Evolutionary conservation across 2,888 invertebrate genomes (phyloP).

Genomic region (Coenonympha arcania): DNA sequence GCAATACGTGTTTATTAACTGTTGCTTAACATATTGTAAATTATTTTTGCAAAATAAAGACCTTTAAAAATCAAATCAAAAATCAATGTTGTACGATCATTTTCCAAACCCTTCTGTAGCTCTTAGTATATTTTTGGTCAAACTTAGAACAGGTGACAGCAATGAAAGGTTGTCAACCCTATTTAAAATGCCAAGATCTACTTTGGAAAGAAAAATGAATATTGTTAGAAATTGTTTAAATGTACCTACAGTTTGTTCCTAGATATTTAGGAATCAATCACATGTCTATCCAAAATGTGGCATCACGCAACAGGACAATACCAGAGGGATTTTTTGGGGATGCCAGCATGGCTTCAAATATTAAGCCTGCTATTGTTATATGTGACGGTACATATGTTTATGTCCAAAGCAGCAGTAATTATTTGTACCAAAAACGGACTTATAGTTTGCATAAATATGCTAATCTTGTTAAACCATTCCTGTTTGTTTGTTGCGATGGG

Average conservation of each 20-base stretch:
- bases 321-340: conserved; percentile 7
- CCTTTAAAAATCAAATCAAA: too few species aligned
- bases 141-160: conserved; percentile 20
- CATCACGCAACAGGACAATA: conserved; percentile 11
- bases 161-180: conserved; percentile 13
- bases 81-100: background rate
- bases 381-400: conserved; percentile 11
- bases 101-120: conserved; percentile 19
- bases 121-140: conserved; percentile 19
- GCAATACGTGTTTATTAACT: too few species aligned
- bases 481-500: conserved; percentile 13
- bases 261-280: conserved; percentile 7
- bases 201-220: conserved; percentile 10
- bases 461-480: conserved; percentile 10
- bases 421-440: background rate
- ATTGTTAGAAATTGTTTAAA: conserved; percentile 9
- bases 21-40: too few species aligned
- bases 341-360: background rate
- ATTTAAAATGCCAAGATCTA: conserved; percentile 7
- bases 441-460: conserved; percentile 7
- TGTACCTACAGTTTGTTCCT: background rate
- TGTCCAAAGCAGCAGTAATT: conserved; percentile 4
- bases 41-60: too few species aligned
- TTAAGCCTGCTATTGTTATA: conserved; percentile 10
- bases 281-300: conserved; percentile 12